Evolutionary conservation across 2,797 vertebrate species (phyloP).

Genomic region (Hyperoplus immaculatus): DNA sequence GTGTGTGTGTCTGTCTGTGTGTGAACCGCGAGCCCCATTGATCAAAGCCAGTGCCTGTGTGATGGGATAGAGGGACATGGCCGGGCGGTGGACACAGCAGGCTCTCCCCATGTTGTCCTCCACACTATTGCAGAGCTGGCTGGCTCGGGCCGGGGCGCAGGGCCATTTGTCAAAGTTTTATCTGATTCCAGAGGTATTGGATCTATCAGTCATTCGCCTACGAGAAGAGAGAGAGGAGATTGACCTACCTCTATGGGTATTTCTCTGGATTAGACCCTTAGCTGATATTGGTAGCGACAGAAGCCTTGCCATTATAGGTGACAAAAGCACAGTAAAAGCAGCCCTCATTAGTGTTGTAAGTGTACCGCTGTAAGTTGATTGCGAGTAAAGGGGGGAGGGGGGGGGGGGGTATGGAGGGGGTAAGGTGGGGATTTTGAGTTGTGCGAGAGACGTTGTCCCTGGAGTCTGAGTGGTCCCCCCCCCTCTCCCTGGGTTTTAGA

Average conservation of each 20-base stretch:
- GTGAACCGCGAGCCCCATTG: constrained; percentile 84
- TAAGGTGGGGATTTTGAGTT: constrained; percentile 66
- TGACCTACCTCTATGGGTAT: constrained; percentile 87
- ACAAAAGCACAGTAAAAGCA: constrained; percentile 65
- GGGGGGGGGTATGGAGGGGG: constrained; percentile 39
- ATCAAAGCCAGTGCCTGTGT: constrained; percentile 89
- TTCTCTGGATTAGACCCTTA: constrained; percentile 85
- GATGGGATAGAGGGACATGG: constrained; percentile 88
- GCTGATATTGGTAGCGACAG: constrained; percentile 78
- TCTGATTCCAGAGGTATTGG: constrained; percentile 96
- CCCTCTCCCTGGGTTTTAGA: constrained; percentile 81
- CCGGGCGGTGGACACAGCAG: constrained; percentile 76
- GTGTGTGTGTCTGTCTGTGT: constrained; percentile 63
- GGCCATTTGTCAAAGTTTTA: constrained; percentile 98
- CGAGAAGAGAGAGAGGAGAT: constrained; percentile 90
- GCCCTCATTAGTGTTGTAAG: constrained; percentile 68
- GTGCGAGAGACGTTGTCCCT: constrained; percentile 74
- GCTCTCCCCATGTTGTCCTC: constrained; percentile 64
- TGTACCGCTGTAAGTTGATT: constrained; percentile 76
- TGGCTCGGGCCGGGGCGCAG: constrained; percentile 65
- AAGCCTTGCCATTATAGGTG: constrained; percentile 65
- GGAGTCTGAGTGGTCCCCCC: constrained; percentile 85
- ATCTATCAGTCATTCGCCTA: constrained; percentile 94
- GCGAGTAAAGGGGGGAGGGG: constrained; percentile 22
- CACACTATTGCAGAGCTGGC: constrained; percentile 56